Conservation (phyloP, 2,113 vertebrate species). For the Ranitomeya imitator region DNA sequence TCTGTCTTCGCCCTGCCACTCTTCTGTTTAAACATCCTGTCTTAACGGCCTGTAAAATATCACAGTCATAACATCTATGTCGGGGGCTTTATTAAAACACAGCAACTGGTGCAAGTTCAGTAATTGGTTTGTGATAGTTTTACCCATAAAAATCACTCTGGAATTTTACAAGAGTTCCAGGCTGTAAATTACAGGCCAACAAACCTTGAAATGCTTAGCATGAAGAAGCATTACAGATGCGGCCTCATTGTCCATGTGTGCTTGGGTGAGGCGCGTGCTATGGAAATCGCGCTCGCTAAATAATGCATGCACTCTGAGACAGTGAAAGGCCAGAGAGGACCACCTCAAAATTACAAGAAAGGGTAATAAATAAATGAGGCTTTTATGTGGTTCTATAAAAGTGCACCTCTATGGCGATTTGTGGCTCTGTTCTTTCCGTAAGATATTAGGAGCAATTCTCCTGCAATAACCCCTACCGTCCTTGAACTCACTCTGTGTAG, state of each 20-base stretch:
- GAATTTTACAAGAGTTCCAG: slow-evolving; percentile 50
- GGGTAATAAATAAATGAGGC: neutral
- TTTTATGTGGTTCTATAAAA: neutral
- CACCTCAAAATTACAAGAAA: neutral
- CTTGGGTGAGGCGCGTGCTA: neutral
- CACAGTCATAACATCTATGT: slow-evolving; percentile 48
- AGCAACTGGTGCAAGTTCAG: slow-evolving; percentile 31
- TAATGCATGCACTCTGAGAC: neutral
- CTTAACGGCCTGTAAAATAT: slow-evolving; percentile 54
- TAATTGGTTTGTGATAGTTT: slow-evolving; percentile 57
- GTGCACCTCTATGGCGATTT: neutral
- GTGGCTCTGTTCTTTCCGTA: neutral
- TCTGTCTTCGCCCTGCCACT: neutral
- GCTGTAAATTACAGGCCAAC: slow-evolving; percentile 51
- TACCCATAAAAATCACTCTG: slow-evolving; percentile 53
- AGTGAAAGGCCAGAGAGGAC: neutral
- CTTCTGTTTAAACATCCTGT: slow-evolving; percentile 36
- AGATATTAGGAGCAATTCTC: neutral
- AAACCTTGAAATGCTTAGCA: slow-evolving; percentile 40
- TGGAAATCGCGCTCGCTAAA: neutral
- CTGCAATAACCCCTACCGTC: neutral
- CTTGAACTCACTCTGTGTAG: neutral
- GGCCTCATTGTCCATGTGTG: neutral
- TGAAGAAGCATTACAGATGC: slow-evolving; percentile 14
- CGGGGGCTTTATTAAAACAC: slow-evolving; percentile 54